Percentiles rank a stretch among this genome's conserved stretches.
These are phyloP conservation scores for Rhyacichthys aspro DNA, from an alignment of 2,797 vertebrate species.

Conservation along the genomic window DNA sequence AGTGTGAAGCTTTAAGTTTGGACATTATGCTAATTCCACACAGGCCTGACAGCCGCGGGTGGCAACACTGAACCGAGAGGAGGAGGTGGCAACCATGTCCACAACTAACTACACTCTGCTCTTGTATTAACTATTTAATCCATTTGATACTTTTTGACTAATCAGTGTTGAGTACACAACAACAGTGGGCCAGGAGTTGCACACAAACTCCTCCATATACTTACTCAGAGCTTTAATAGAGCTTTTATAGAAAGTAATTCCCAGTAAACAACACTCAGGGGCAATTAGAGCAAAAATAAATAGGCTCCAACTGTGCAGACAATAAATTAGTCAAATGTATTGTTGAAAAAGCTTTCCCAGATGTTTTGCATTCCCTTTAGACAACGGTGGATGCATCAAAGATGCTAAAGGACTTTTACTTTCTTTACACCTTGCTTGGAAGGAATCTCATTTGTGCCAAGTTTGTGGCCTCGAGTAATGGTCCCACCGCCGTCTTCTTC, in stretches of 20 bases:
- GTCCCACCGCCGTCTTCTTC: slow-evolving; percentile 45
- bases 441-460: slow-evolving; percentile 52
- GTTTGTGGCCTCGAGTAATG: slow-evolving; percentile 45
- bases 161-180: slow-evolving; percentile 7
- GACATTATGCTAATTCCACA: slow-evolving; percentile 54
- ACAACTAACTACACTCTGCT: slow-evolving; percentile 3
- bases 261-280: slow-evolving; percentile 32
- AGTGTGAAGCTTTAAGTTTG: slow-evolving; percentile 60
- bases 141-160: slow-evolving; percentile 12
- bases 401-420: slow-evolving; percentile 19
- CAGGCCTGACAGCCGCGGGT: slow-evolving; percentile 21
- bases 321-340: slow-evolving; percentile 38
- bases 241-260: slow-evolving; percentile 28
- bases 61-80: slow-evolving; percentile 12
- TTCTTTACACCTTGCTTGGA: slow-evolving; percentile 21
- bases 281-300: slow-evolving; percentile 28
- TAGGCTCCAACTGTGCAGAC: slow-evolving; percentile 14
- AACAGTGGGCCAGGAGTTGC: not conserved
- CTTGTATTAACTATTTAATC: slow-evolving; percentile 10
- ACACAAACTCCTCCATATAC: slow-evolving; percentile 1
- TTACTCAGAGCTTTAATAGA: slow-evolving; percentile 23
- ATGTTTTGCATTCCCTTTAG: slow-evolving; percentile 14
- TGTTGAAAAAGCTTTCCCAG: slow-evolving; percentile 40
- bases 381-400: slow-evolving; percentile 22
- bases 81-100: slow-evolving; percentile 8